Evolutionary conservation across 2,113 vertebrate genomes (phyloP).

Genomic region (Xyliphius kryptos): DNA sequence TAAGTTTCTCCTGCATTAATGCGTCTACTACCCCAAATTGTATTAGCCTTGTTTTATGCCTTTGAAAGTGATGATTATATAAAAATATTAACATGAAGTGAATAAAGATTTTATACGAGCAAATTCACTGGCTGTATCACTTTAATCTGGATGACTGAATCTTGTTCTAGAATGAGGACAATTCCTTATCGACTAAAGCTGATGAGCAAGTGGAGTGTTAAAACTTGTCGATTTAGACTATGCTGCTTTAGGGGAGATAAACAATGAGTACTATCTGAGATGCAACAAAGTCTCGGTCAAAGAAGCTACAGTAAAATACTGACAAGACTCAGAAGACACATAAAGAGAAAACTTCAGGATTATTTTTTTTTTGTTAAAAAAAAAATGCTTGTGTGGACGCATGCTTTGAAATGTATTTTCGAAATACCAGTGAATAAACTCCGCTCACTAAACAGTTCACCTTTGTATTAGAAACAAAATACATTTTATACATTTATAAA

Average conservation of each 20-base stretch:
- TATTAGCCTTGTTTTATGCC: constrained; percentile 21
- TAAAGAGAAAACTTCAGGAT: too few relatives aligned
- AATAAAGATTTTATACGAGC: constrained; percentile 1
- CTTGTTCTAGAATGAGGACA: not conserved
- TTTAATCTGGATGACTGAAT: not conserved
- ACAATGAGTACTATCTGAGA: constrained; percentile 13
- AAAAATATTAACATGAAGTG: not conserved
- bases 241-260: not conserved
- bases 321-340: not conserved
- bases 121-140: not conserved
- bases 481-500: too few relatives aligned
- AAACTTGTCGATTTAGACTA: constrained; percentile 17
- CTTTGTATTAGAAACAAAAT: too few relatives aligned
- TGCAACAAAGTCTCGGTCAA: not conserved
- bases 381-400: too few relatives aligned
- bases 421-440: too few relatives aligned
- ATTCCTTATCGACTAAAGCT: constrained; percentile 11
- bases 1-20: too few relatives aligned
- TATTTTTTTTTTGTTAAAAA: too few relatives aligned
- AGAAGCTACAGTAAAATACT: not conserved
- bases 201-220: not conserved
- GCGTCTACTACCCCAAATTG: too few relatives aligned
- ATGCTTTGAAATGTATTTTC: too few relatives aligned
- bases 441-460: too few relatives aligned
- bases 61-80: not conserved